These are phyloP conservation scores for Drosophila pandora DNA, from an alignment of 1,140 invertebrate species.

Conservation along the genomic window DNA sequence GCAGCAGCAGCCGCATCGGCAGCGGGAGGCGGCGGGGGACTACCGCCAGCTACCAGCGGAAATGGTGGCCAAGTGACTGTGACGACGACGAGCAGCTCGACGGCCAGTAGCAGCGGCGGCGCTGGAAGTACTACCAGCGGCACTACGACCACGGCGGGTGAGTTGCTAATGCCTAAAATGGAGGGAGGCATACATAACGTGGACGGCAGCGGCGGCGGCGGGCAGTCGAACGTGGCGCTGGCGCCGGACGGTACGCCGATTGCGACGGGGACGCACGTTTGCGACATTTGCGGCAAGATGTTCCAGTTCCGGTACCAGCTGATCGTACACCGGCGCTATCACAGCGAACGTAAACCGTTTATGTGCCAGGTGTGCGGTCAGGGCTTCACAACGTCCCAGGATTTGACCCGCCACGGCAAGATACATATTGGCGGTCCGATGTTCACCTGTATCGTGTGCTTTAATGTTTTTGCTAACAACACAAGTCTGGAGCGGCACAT, in stretches of 20 bases:
- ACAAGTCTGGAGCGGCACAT: slow-evolving; percentile 89
- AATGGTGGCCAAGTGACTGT: slow-evolving; percentile 43
- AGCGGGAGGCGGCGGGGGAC: slow-evolving; percentile 33
- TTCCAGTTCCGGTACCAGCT: slow-evolving; percentile 94
- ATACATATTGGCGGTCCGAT: slow-evolving; percentile 90
- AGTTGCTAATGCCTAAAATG: slow-evolving; percentile 85
- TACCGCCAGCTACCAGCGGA: slow-evolving; percentile 45
- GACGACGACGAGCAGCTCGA: slow-evolving; percentile 51
- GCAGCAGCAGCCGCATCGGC: slow-evolving; percentile 65
- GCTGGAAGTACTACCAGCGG: slow-evolving; percentile 50
- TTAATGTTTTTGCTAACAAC: slow-evolving; percentile 90
- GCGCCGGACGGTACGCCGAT: slow-evolving; percentile 85
- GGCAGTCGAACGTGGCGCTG: slow-evolving; percentile 84
- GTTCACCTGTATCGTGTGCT: slow-evolving; percentile 90
- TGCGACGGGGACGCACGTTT: slow-evolving; percentile 89
- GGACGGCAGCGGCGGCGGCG: slow-evolving; percentile 72
- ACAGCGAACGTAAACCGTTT: slow-evolving; percentile 93
- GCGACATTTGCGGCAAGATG: slow-evolving; percentile 93
- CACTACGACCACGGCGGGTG: slow-evolving; percentile 61
- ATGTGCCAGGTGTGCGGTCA: slow-evolving; percentile 93
- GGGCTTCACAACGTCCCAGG: slow-evolving; percentile 90
- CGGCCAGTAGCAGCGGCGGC: slow-evolving; percentile 29
- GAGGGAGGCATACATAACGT: slow-evolving; percentile 85
- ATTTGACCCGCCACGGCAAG: slow-evolving; percentile 91
- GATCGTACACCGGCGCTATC: slow-evolving; percentile 91